Conservation (phyloP, 2,113 vertebrate genomes). For the Alligator mississippiensis region DNA sequence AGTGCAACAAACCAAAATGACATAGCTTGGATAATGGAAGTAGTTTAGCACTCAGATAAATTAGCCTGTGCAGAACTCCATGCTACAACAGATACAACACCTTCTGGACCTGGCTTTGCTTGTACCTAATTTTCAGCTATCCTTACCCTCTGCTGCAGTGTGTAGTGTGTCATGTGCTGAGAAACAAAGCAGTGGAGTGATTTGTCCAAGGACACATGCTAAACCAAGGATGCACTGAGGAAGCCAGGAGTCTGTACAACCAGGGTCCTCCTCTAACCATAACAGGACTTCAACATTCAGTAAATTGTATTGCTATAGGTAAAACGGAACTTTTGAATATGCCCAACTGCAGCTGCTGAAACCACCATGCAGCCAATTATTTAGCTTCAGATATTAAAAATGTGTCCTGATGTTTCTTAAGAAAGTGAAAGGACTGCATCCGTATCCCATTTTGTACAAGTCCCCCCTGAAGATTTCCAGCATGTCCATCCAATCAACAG, state of each 20-base stretch:
- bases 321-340: conserved; percentile 20
- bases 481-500: neutral
- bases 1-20: too few relatives aligned
- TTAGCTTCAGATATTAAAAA: neutral
- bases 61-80: too few relatives aligned
- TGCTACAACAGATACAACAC: too few relatives aligned
- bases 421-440: neutral
- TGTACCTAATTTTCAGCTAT: too few relatives aligned
- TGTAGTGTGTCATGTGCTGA: neutral
- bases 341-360: neutral
- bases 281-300: neutral
- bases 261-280: neutral
- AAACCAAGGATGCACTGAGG: neutral
- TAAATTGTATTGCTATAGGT: conserved; percentile 17
- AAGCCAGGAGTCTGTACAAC: neutral
- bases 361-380: neutral
- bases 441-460: neutral
- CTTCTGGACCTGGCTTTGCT: too few relatives aligned
- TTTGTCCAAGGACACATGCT: neutral
- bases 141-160: too few relatives aligned
- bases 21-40: too few relatives aligned
- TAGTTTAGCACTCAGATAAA: too few relatives aligned
- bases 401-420: neutral
- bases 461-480: neutral
- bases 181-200: accelerated